These are phyloP conservation scores for Plusia festucae DNA, from an alignment of 2,888 invertebrate genomes.

Conservation along the genomic window DNA sequence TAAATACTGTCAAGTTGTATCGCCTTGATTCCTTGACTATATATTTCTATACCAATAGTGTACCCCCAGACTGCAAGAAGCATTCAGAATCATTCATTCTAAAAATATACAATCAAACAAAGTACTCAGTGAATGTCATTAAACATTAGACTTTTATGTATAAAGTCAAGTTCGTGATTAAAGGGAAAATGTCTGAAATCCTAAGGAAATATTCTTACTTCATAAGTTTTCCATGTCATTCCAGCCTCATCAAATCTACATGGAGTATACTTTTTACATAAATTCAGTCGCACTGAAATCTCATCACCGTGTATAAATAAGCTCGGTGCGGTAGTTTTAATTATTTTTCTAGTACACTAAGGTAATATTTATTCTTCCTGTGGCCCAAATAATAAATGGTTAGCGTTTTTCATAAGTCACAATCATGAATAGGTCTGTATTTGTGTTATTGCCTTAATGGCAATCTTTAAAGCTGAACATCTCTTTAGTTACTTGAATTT, in stretches of 20 bases:
- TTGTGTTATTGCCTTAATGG: neutral
- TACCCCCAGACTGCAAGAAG: too few relatives aligned
- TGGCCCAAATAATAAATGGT: neutral
- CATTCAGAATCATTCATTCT: too few relatives aligned
- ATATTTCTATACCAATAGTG: too few relatives aligned
- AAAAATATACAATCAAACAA: too few relatives aligned
- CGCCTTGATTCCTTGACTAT: too few relatives aligned
- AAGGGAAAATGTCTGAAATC: too few relatives aligned
- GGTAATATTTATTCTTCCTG: neutral
- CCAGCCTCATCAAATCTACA: neutral
- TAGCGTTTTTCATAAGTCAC: neutral
- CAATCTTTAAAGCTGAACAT: too few relatives aligned
- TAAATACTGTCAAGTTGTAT: too few relatives aligned
- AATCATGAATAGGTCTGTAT: neutral
- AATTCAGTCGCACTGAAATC: neutral
- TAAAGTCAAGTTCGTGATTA: too few relatives aligned
- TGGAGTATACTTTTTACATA: neutral
- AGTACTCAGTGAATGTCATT: too few relatives aligned
- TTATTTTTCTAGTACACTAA: constrained; percentile 7
- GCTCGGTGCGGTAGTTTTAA: neutral
- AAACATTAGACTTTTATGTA: too few relatives aligned
- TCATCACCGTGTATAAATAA: neutral
- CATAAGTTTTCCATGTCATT: neutral
- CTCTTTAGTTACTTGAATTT: too few relatives aligned
- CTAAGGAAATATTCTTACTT: neutral